phyloP scores from a whole-genome alignment of 2,888 invertebrate genomes.

The Dichetophora obliterata region DNA sequence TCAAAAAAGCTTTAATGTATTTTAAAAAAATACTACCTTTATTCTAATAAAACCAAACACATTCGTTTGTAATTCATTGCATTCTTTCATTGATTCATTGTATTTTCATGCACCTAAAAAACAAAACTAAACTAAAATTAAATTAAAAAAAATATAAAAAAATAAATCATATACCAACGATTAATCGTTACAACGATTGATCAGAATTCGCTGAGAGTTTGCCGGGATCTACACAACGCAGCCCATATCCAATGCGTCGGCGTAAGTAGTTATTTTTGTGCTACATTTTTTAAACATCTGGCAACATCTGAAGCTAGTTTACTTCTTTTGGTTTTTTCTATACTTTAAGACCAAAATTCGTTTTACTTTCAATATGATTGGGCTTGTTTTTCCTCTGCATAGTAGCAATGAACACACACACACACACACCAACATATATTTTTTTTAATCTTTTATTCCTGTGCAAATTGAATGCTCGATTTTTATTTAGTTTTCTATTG shows the following conservation, averaged over 20 bases:
- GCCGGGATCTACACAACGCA: constrained; percentile 86
- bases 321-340: no score
- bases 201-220: constrained; percentile 89
- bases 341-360: not conserved
- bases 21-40: not conserved
- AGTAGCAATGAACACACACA: not conserved
- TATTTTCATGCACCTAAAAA: constrained; percentile 52
- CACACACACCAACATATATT: not conserved
- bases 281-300: constrained; percentile 36
- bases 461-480: not conserved
- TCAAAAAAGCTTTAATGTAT: constrained; percentile 32
- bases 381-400: not conserved
- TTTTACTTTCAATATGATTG: not conserved
- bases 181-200: not conserved
- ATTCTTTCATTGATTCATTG: constrained; percentile 48
- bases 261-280: constrained; percentile 76
- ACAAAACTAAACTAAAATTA: constrained; percentile 45
- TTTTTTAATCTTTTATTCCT: no score
- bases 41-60: not conserved
- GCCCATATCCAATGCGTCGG: constrained; percentile 86
- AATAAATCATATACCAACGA: constrained; percentile 42
- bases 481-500: not conserved
- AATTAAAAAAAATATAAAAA: constrained; percentile 36
- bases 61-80: constrained; percentile 32
- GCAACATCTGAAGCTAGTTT: not conserved